Conservation (phyloP, 2,797 vertebrate genomes). For the Scarus forsteni region DNA sequence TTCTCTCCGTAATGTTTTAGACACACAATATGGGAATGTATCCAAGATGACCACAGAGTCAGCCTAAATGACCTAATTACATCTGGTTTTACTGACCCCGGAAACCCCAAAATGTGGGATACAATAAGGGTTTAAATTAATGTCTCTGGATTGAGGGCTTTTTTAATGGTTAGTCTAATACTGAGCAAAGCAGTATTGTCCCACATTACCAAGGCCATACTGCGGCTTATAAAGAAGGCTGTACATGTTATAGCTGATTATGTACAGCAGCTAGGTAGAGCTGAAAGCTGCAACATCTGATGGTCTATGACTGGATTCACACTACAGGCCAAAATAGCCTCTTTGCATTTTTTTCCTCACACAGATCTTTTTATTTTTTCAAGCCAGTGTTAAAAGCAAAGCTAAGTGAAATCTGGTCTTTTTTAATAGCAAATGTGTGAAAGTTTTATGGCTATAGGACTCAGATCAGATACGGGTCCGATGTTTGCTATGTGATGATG, state of each 20-base stretch:
- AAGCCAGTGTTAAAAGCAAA: no score
- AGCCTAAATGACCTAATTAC: constrained; percentile 5
- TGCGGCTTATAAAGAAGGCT: constrained; percentile 25
- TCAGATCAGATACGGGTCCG: no score
- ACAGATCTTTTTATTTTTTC: no score
- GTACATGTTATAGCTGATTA: not conserved
- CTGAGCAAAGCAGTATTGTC: not conserved
- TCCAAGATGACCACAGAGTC: constrained; percentile 38
- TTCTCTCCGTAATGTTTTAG: constrained; percentile 31
- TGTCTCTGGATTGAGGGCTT: constrained; percentile 27
- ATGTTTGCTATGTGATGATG: no score
- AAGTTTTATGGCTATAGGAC: no score
- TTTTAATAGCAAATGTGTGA: no score
- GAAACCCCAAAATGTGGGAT: constrained; percentile 30
- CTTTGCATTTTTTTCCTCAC: no score
- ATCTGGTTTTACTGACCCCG: constrained; percentile 22
- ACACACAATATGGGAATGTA: constrained; percentile 36
- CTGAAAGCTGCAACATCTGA: no score
- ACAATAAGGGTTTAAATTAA: constrained; percentile 21
- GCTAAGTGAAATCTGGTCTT: no score
- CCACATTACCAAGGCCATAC: not conserved
- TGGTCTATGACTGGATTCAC: no score
- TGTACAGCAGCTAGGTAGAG: no score
- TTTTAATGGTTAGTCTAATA: constrained; percentile 12
- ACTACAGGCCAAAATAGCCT: no score